Conservation (phyloP, 2,888 invertebrate genomes). For the Acholoe squamosa region DNA sequence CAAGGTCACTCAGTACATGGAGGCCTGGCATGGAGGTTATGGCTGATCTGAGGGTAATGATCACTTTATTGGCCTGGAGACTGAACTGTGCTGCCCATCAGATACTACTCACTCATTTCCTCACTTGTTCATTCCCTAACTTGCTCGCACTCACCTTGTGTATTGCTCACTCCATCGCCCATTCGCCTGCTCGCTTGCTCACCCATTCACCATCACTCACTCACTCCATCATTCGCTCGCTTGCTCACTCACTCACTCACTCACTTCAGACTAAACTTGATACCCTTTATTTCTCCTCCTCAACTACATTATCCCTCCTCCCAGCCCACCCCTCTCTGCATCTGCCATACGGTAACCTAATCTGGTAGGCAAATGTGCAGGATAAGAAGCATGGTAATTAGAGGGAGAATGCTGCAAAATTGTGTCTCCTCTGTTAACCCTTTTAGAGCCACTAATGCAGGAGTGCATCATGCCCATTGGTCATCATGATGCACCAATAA, state of each 20-base stretch:
- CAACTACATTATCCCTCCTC: background rate
- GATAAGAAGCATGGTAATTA: too few species aligned
- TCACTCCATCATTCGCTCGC: constrained; percentile 16
- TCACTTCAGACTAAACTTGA: background rate
- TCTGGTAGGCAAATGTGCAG: too few species aligned
- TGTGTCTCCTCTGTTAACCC: too few species aligned
- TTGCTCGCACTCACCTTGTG: too few species aligned
- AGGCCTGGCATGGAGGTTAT: background rate
- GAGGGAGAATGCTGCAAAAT: too few species aligned
- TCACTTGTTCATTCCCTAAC: background rate
- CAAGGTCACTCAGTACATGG: background rate
- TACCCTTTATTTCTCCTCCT: background rate
- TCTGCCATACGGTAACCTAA: too few species aligned
- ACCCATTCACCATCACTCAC: constrained; percentile 57
- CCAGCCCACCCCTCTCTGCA: background rate
- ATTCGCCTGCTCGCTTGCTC: constrained; percentile 52
- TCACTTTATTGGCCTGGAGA: background rate
- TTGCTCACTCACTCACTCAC: constrained; percentile 45
- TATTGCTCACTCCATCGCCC: constrained; percentile 18
- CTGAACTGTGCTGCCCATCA: background rate
- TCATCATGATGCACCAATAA: too few species aligned
- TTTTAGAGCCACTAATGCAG: too few species aligned
- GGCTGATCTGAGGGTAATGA: background rate
- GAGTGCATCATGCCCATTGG: too few species aligned
- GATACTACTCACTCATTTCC: background rate